Evolutionary conservation across 2,888 invertebrate species (phyloP).

Genomic region (Andrena trimmerana): DNA sequence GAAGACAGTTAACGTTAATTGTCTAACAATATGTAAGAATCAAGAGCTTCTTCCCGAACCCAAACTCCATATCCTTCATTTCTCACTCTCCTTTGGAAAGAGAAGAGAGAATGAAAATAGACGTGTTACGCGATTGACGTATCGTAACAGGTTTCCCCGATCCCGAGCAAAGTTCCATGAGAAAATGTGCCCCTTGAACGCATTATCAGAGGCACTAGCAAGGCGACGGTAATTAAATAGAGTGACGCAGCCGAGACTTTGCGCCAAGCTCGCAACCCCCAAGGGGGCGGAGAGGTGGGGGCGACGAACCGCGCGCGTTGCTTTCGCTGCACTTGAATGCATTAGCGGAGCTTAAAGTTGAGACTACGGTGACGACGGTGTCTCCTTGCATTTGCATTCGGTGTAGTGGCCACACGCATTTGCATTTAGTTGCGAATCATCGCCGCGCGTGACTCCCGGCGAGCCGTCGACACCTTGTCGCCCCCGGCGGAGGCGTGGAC

Average conservation of each 20-base stretch:
- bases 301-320: conserved; percentile 69
- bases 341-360: conserved; percentile 70
- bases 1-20: too few species aligned
- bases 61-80: too few species aligned
- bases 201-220: conserved; percentile 58
- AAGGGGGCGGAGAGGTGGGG: conserved; percentile 46
- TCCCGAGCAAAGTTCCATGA: conserved; percentile 34
- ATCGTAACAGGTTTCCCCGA: conserved; percentile 40
- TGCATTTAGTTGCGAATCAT: conserved; percentile 74
- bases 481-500: conserved; percentile 18
- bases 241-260: conserved; percentile 62
- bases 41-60: neutral
- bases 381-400: conserved; percentile 71
- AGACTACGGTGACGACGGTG: conserved; percentile 56
- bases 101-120: conserved; percentile 6
- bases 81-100: too few species aligned
- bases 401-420: conserved; percentile 69
- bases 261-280: conserved; percentile 60
- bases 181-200: conserved; percentile 43
- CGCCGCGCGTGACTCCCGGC: conserved; percentile 25
- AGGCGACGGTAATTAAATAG: conserved; percentile 65
- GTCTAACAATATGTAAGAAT: neutral
- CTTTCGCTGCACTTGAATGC: conserved; percentile 72
- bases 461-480: conserved; percentile 12
- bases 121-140: conserved; percentile 18